phyloP scores from a whole-genome alignment of 35 echinoderm and acorn worm species.

The Heliocidaris erythrogramma region DNA sequence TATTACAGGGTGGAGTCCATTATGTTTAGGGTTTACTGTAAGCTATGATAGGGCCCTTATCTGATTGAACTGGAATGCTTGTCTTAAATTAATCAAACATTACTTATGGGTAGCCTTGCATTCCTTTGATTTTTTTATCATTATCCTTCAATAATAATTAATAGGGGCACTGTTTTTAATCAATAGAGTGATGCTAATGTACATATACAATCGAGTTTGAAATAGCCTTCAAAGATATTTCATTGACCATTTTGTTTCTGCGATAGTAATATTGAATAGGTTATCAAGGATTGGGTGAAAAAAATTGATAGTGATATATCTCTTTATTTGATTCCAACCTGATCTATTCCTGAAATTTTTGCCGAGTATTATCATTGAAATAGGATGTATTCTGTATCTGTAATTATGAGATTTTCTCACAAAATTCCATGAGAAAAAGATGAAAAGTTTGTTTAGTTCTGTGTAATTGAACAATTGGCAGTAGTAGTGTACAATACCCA shows the following conservation, averaged over 20 bases:
- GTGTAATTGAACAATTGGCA: constrained; percentile 4
- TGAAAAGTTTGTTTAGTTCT: background rate
- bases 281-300: background rate
- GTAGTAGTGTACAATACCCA: background rate
- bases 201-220: background rate
- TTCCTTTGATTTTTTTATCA: background rate
- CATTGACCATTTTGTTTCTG: background rate
- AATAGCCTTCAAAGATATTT: background rate
- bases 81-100: constrained; percentile 11
- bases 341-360: background rate
- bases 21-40: background rate
- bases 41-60: background rate
- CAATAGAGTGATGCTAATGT: background rate
- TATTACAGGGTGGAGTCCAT: background rate
- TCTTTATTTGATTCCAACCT: background rate
- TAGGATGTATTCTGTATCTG: background rate
- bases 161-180: background rate
- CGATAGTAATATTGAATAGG: background rate
- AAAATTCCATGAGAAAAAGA: background rate
- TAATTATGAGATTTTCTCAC: background rate
- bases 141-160: background rate
- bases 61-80: background rate
- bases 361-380: background rate
- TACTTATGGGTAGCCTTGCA: background rate
- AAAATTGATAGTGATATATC: background rate